Evolutionary conservation across 2,797 vertebrate species (phyloP), one percentile per base, ranked within the genome.

Genomic region (Phoxinus dragarum): DNA sequence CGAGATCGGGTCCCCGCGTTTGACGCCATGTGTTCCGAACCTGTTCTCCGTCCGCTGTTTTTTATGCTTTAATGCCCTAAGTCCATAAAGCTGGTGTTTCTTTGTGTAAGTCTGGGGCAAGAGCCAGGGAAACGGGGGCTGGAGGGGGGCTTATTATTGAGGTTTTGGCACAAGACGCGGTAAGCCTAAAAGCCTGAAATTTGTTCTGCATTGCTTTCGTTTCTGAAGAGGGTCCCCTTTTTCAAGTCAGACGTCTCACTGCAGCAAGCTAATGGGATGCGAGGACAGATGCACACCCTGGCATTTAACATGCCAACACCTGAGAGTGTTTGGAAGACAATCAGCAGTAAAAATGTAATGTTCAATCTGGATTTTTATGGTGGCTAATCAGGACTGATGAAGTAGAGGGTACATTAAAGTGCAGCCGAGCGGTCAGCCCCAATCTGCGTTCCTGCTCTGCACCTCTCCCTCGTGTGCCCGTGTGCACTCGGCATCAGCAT

Each of bases 101-200:
- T 90, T 89, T 91, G 88, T 90, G 89, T 74, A 84, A 83, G 87
- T 89, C 89, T 86, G 87, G 89, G 88, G 88, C 85, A 84, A 68
- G 88, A 90, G 89, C 90, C 89, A 88, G 87, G 34, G 61, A 75
- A 78, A 52, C 64, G 52, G 85, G 85, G 72, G n/a, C 27, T 75
- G 73, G 54, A 49, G 44, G 81, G 86, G 82, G 86, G 80, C 81
- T 84, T 80, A 73, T 84, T 88, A 82, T 86, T 88, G 88, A 88
- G 81, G 82, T 86, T 89, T 89, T 89, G 90, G 90, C 90, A 89
- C 82, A 79, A 77, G 88, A 81, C 73, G 17, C 27, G 38, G 68
- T 88, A 84, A 88, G 84, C 87, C 87, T 84, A 84, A 90, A 87
- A 88, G 86, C 87, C 81, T 82, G 44, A 88, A 88, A 85, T 88